Evolutionary conservation across 2,797 vertebrate genomes (phyloP), one percentile per base, ranked within the genome.

Genomic region (Danio kyathit): DNA sequence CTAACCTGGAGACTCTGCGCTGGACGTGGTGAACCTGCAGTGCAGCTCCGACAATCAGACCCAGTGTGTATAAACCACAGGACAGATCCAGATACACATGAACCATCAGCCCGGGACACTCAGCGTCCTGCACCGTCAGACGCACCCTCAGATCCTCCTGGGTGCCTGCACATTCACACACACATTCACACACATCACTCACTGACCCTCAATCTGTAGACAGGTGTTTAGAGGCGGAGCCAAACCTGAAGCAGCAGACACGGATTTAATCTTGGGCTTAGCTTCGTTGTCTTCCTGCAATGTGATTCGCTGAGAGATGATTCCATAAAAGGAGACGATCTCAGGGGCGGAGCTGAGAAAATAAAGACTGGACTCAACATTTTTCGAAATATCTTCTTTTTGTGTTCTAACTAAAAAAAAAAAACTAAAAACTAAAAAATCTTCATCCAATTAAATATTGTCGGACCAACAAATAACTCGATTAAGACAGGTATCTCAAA

Each of bases 41-140:
- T 0, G 64, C 29, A 0, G 86, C 86, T 21, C 89, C 88, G 1
- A 80, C 7, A 48, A 90, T 4, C 8, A 90, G 84, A 1, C 87
- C 89, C 7, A 77, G 83, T 14, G 78, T 81, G 81, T 87, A 88
- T 11, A 85, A 85, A 5, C 16, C 73, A 16, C 74, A 69, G 5
- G 83, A 80, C 43, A 89, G 79, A 57, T 90, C 83, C 77, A 87
- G 3, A 43, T 89, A 90, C 14, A 89, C 82, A 41, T 85, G 74
- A 0, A 90, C 14, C n/a, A 69, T 75, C 48, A 76, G 66, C 43
- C 65, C 76, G 1, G 71, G 21, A 8, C 44, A 4, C 0, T 67
- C 40, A 2, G 61, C 6, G 5, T 88, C 88, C 70, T 79, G 76
- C 46, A 90, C 64, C 0, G 85, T 86, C 79, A 90, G 14, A 56